Percentiles rank a stretch among this genome's conserved stretches.
These are phyloP conservation scores for Solenopsis invicta DNA, from an alignment of 1,140 invertebrate genomes.

Conservation along the genomic window DNA sequence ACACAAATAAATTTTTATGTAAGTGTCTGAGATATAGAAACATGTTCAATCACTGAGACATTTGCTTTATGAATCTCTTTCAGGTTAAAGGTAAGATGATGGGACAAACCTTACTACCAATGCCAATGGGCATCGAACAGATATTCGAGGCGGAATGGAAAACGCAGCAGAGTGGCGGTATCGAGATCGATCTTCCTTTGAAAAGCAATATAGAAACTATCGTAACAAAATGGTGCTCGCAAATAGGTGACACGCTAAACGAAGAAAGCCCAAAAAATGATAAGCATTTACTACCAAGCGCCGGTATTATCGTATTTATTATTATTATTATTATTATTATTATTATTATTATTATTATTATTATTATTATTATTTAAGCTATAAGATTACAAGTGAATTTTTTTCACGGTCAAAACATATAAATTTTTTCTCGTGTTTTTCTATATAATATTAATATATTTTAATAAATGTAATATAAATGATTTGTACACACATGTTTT, in stretches of 20 bases:
- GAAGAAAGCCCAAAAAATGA: slow-evolving; percentile 90
- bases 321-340: slow-evolving; percentile 44
- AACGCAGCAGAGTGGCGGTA: slow-evolving; percentile 83
- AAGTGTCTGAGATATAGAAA: no score
- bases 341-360: slow-evolving; percentile 48
- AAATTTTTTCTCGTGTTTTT: no score
- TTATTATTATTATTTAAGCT: slow-evolving; percentile 18
- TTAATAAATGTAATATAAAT: no score
- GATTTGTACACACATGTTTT: no score
- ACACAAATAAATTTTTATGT: no score
- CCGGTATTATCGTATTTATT: slow-evolving; percentile 79
- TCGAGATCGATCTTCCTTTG: slow-evolving; percentile 89
- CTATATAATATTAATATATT: no score
- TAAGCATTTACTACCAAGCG: slow-evolving; percentile 89
- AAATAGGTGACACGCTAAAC: slow-evolving; percentile 92
- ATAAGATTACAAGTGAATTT: not conserved
- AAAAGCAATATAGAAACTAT: slow-evolving; percentile 93
- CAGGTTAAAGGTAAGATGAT: slow-evolving; percentile 89
- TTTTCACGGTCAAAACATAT: no score
- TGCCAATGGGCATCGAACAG: slow-evolving; percentile 92
- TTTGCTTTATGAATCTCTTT: not conserved
- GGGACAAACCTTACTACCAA: slow-evolving; percentile 91
- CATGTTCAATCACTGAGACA: no score
- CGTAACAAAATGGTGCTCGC: slow-evolving; percentile 94
- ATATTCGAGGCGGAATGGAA: slow-evolving; percentile 88